Evolutionary conservation across 2,797 vertebrate genomes (phyloP).

Genomic region (Falco cherrug): DNA sequence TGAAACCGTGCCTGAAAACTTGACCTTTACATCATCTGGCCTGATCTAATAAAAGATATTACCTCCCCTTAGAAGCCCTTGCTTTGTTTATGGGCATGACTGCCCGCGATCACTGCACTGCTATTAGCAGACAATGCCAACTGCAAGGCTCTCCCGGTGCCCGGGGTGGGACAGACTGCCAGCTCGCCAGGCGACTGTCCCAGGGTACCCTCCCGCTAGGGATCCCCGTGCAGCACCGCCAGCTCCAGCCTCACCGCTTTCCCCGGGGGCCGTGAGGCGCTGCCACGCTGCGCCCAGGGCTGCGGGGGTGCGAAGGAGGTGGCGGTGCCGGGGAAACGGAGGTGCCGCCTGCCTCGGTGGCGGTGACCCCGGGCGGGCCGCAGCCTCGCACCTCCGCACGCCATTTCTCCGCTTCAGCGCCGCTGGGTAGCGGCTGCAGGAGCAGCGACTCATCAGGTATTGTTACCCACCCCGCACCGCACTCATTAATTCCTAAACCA

Average conservation of each 20-base stretch:
- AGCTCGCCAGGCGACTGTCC: not conserved
- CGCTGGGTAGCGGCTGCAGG: not conserved
- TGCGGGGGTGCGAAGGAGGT: rapidly evolving
- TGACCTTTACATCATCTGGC: slow-evolving; percentile 56
- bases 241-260: rapidly evolving
- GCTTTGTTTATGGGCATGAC: slow-evolving; percentile 46
- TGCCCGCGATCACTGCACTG: not conserved
- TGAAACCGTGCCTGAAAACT: slow-evolving; percentile 24
- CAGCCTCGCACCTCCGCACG: not conserved
- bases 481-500: not conserved
- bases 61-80: slow-evolving; percentile 36
- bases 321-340: rapidly evolving
- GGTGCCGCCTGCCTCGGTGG: too few species aligned
- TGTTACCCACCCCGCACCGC: not conserved
- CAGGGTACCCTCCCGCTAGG: not conserved
- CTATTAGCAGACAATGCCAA: slow-evolving; percentile 40
- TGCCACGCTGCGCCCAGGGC: rapidly evolving
- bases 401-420: rapidly evolving
- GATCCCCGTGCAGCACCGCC: not conserved
- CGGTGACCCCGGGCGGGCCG: not conserved
- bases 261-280: rapidly evolving
- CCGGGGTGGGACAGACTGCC: not conserved
- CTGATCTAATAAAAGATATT: slow-evolving; percentile 58
- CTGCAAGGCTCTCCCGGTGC: not conserved
- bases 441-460: rapidly evolving